Evolutionary conservation across 2,888 invertebrate genomes (phyloP), one percentile per base, ranked within the genome.

Genomic region (Ormia ochracea): DNA sequence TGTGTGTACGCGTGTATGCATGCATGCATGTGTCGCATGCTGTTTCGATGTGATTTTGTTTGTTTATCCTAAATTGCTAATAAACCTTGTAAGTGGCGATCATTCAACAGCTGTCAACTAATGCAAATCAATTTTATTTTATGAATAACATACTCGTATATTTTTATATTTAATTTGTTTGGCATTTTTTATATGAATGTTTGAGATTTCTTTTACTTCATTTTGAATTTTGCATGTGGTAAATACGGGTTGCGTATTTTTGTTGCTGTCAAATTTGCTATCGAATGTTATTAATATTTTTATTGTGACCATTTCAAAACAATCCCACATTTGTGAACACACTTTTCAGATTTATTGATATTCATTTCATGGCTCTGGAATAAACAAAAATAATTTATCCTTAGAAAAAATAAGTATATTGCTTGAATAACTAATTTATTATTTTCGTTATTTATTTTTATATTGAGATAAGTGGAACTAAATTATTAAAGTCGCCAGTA

Each of bases 101-200:
- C 80, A 80, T 73, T 76, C 80, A 73, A 80, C 80, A 80, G 86
- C 86, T 86, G 86, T 85, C 86, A 86, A 84, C 83, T 82, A 84
- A 84, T 85, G 84, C 85, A 84, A 84, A 86, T 86, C 86, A 86
- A 86, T 86, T 66, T 61, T 68, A 59, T 54, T 48, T 61, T 78
- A 48, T 59, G 28, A 56, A 58, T 38, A 26, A 52, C 17, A 38
- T 23, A 54, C 1, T 82, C 81, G 82, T 83, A 83, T 14, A 38
- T 10, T 82, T 84, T 83, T 85, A 82, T 84, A 84, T 83, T 83
- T 83, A 85, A n/a, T n/a, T n/a, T n/a, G n/a, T n/a, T n/a, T n/a
- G n/a, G n/a, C n/a, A n/a, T n/a, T 82, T 78, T 12, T 14, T 59
- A 10, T 6, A 12, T 43, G 19, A 7, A 9, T 45, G 10, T 61